Conservation (phyloP, 2,113 vertebrate genomes). For the Numida meleagris region DNA sequence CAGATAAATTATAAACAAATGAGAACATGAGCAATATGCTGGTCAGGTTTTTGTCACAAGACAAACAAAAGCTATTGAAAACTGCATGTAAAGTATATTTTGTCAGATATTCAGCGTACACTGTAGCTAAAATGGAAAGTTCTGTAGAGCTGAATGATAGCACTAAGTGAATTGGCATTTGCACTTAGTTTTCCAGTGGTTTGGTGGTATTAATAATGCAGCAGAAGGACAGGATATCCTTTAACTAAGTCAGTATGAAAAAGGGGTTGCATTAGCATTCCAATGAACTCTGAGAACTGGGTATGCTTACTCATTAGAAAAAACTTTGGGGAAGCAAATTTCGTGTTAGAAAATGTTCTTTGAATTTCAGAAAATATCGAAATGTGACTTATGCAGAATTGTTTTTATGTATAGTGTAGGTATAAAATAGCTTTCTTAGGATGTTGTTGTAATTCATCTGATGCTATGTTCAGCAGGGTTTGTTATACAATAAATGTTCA, state of each 20-base stretch:
- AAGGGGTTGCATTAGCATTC: slow-evolving; percentile 67
- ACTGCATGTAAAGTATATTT: slow-evolving; percentile 52
- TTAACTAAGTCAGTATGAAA: slow-evolving; percentile 50
- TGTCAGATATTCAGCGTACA: slow-evolving; percentile 33
- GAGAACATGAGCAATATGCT: not conserved
- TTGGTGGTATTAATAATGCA: slow-evolving; percentile 73
- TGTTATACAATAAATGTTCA: slow-evolving; percentile 71
- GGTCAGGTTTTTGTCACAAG: slow-evolving; percentile 16
- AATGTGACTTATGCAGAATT: not conserved
- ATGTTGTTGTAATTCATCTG: slow-evolving; percentile 58
- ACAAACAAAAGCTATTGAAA: slow-evolving; percentile 13
- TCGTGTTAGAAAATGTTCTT: slow-evolving; percentile 21
- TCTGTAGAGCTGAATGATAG: slow-evolving; percentile 52
- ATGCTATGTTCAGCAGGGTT: slow-evolving; percentile 73
- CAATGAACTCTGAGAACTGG: slow-evolving; percentile 43
- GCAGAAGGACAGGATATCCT: slow-evolving; percentile 70
- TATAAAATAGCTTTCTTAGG: slow-evolving; percentile 55
- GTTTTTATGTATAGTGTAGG: not conserved
- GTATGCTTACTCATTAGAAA: slow-evolving; percentile 20
- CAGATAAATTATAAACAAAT: slow-evolving; percentile 1
- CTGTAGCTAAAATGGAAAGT: slow-evolving; percentile 74
- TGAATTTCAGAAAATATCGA: slow-evolving; percentile 25
- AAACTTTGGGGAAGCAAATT: not conserved
- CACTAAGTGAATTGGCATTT: slow-evolving; percentile 72
- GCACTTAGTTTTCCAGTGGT: slow-evolving; percentile 73